These are phyloP conservation scores for Drosophila meridiana DNA, from an alignment of 2,888 invertebrate species.

Conservation along the genomic window DNA sequence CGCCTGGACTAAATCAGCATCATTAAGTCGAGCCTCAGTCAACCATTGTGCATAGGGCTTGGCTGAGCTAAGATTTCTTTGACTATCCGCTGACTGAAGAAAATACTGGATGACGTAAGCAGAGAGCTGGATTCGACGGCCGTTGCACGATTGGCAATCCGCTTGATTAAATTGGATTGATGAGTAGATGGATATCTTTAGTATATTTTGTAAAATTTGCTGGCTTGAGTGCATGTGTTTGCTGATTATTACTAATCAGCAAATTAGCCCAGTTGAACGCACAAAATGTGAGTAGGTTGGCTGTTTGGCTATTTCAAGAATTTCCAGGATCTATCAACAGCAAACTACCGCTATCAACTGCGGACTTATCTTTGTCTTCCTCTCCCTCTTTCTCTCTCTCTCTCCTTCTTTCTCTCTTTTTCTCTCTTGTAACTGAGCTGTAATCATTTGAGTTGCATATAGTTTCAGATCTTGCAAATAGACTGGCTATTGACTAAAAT, in stretches of 20 bases:
- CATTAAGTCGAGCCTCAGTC: not conserved
- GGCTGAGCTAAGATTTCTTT: not conserved
- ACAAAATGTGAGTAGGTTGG: not conserved
- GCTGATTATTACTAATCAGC: not conserved
- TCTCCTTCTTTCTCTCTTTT: not conserved
- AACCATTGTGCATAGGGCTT: not conserved
- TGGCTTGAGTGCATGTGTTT: not conserved
- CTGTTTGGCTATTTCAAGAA: not conserved
- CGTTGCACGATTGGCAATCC: not conserved
- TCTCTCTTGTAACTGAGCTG: not conserved
- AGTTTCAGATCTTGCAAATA: no score
- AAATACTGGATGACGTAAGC: not conserved
- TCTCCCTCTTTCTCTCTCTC: not conserved
- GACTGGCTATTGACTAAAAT: no score
- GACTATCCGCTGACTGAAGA: not conserved
- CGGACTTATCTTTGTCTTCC: not conserved
- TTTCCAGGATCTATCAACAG: not conserved
- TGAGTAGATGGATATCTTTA: not conserved
- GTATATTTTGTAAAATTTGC: not conserved
- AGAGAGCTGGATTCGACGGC: not conserved
- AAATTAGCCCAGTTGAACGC: not conserved
- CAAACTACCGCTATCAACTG: not conserved
- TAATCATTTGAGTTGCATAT: no score
- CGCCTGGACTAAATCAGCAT: not conserved
- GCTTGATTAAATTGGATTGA: not conserved